These are phyloP conservation scores for Sternotherus odoratus DNA, from an alignment of 2,797 vertebrate species.

Conservation along the genomic window DNA sequence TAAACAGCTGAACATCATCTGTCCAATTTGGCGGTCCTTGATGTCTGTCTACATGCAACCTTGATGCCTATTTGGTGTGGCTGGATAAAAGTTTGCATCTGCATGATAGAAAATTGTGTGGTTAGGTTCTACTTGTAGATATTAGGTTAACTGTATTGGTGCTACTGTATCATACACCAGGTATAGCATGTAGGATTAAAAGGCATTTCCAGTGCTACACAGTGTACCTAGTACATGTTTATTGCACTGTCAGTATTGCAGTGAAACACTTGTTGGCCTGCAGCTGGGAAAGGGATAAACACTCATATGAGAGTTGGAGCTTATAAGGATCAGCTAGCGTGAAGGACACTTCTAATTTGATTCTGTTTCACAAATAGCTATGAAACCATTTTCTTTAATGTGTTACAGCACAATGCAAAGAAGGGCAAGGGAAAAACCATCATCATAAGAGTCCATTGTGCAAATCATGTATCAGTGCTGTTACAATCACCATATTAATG, in stretches of 20 bases:
- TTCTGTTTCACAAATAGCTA: neutral
- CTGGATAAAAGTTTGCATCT: neutral
- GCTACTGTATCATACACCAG: neutral
- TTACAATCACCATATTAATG: neutral
- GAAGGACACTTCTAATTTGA: neutral
- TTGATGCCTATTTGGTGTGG: neutral
- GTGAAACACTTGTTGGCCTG: neutral
- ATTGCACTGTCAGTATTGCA: neutral
- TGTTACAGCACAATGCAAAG: neutral
- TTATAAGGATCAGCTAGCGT: neutral
- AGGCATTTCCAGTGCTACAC: neutral
- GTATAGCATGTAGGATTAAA: neutral
- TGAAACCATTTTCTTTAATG: neutral
- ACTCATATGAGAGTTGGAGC: neutral
- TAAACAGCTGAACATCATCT: conserved; percentile 25
- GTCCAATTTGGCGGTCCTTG: neutral
- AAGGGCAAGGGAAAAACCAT: neutral
- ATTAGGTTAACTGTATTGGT: accelerated
- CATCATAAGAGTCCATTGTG: neutral
- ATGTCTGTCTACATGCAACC: conserved; percentile 40
- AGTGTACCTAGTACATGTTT: neutral
- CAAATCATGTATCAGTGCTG: neutral
- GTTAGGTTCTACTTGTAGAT: neutral
- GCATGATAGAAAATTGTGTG: neutral
- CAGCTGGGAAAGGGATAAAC: neutral